Base-by-base conservation (phyloP, 1,140 invertebrate species). In the Brachystomella parvula region DNA sequence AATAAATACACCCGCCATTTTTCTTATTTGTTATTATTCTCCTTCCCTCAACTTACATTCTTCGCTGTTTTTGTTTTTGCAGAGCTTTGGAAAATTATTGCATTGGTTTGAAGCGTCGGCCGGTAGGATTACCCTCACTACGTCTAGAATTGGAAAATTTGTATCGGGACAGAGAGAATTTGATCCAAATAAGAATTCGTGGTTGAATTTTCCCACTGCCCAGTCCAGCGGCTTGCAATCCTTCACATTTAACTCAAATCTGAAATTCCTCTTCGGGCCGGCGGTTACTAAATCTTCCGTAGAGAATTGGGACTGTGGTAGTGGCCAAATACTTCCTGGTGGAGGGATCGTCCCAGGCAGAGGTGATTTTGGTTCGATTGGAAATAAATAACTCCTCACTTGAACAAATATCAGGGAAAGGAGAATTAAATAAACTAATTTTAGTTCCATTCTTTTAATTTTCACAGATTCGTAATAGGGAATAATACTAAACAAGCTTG, bases 261-360 rank as follows among this genome's bases (percentile, higher is more conserved):
- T 3, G 29, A 63, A 67, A 31, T 44, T 58, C n/a, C 30, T n/a
- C 2, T 29, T 30, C 6, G 47, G 21, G 19, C 60, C 60, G 17
- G 62, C 24, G 9, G 59, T 56, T 15, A 66, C 24, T 3, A 62
- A 0, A 19, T 63, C 33, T 24, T 24, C n/a, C 6, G 53, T 33
- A 31, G 26, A n/a, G 1, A 12, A 44, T 35, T 39, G 60, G 3
- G 9, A 33, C 53, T 63, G 31, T 0, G 66, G 66, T 6, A 67
- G 35, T 0, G 66, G 66, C 66, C 66, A 67, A 2, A 47, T 61
- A 28, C 61, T 67, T 63, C 66, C 66, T 21, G 61, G 49, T 2
- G 61, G 61, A 33, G 39, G 44, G 0, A 39, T 24, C 28, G 35
- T 58, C 24, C 66, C 65, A n/a, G 56, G 26, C 6, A 65, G n/a